Evolutionary conservation across 2,888 invertebrate genomes (phyloP).

Genomic region (Stegophylla sp.): DNA sequence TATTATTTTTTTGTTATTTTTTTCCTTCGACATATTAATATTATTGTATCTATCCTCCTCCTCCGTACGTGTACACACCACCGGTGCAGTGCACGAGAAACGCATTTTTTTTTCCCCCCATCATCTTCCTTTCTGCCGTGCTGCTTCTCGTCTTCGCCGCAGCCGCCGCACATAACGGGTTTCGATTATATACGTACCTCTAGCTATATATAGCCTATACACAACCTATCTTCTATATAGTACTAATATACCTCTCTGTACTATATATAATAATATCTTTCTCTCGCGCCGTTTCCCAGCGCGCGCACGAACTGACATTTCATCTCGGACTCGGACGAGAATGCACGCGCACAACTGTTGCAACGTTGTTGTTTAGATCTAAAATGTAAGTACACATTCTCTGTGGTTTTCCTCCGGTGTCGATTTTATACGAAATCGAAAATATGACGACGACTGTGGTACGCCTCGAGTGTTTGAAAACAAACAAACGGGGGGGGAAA

Average conservation of each 20-base stretch:
- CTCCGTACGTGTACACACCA: too few relatives aligned
- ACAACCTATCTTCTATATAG: too few relatives aligned
- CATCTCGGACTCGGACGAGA: background rate
- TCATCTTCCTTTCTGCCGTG: constrained; percentile 22
- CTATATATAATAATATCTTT: too few relatives aligned
- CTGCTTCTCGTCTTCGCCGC: constrained; percentile 8
- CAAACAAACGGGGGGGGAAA: too few relatives aligned
- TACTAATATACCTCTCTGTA: too few relatives aligned
- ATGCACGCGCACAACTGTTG: background rate
- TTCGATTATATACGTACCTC: background rate
- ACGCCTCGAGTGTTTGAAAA: too few relatives aligned
- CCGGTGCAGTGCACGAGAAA: constrained; percentile 4
- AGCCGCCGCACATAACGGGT: constrained; percentile 41
- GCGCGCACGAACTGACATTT: constrained; percentile 21
- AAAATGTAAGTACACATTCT: background rate
- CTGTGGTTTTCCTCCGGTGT: background rate
- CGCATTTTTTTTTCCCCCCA: constrained; percentile 15
- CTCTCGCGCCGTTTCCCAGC: background rate
- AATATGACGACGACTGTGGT: background rate
- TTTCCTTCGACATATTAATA: background rate
- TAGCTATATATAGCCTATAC: too few relatives aligned
- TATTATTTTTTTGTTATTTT: constrained; percentile 18
- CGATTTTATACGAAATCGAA: background rate
- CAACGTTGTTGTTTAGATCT: too few relatives aligned
- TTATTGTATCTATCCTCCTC: too few relatives aligned